Base-by-base conservation (phyloP, 2,797 vertebrate species). In the Zalophus californianus region DNA sequence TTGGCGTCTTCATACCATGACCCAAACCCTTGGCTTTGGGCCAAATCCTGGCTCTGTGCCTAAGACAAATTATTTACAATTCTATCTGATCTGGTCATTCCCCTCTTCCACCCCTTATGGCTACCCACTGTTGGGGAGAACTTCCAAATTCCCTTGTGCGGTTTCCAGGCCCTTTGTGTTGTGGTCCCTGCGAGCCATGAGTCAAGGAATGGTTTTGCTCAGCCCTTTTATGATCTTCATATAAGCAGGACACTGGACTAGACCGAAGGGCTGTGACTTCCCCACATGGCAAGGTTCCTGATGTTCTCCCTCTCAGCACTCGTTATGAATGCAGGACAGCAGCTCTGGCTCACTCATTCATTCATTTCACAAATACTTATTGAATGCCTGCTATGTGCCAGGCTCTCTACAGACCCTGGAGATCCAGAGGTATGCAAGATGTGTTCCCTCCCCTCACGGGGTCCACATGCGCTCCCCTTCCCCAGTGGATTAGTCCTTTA, bases 91-190 rank as follows among this genome's bases (percentile, higher is more conserved):
- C 44, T 7, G 0, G 0, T 75, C 14, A 1, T 25, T 44, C 50
- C 89, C n/a, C 11, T 93, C 58, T 73, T 91, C 32, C 41, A 62
- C 12, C 50, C 58, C 8, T 32, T 21, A 12, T 29, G 93, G 32
- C 80, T 27, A 20, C 56, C 18, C 50, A 10, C 10, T 56, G 35
- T 16, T 18, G 18, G 13, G 62, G 77, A 62, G 35, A 58, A 29
- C 0, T 0, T 66, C 52, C 29, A 3, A 11, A 16, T 77, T 56
- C 50, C 32, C 8, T 14, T 12, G 23, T 21, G 27, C 11, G 2
- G 73, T 11, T 35, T 29, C 3, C 27, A 56, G 86, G 58, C 27
- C 66, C 54, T 72, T 29, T n/a, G 16, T 88, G 72, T 75, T 78
- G 72, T 96, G 54, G 32, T 48, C 48, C 32, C 77, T 52, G 44